phyloP scores from a whole-genome alignment of 2,113 vertebrate genomes.

The Varanus komodoensis region DNA sequence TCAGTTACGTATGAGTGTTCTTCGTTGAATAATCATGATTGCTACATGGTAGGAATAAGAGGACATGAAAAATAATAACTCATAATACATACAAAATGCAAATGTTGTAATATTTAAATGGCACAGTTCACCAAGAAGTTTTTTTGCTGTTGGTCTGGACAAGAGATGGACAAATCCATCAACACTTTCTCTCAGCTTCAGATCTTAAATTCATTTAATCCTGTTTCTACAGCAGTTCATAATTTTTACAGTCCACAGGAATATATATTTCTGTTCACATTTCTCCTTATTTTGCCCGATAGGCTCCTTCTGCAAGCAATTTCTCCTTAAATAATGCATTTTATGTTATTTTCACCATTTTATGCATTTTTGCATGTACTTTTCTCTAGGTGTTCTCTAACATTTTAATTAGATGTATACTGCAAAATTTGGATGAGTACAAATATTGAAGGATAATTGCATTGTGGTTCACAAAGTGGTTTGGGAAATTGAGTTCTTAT shows the following conservation, averaged over 20 bases:
- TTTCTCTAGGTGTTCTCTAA: too few relatives aligned
- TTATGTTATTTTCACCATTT: too few relatives aligned
- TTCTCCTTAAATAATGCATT: too few relatives aligned
- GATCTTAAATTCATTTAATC: not conserved
- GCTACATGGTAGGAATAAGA: not conserved
- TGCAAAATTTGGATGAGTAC: not conserved
- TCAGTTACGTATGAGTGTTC: not conserved
- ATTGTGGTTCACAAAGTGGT: too few relatives aligned
- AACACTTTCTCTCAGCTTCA: not conserved
- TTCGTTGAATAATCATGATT: slow-evolving; percentile 17
- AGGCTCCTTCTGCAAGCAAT: not conserved
- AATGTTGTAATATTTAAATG: not conserved
- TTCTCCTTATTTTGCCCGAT: not conserved
- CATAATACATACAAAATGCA: not conserved
- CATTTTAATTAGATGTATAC: too few relatives aligned
- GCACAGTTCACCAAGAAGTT: not conserved
- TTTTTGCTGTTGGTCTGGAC: not conserved
- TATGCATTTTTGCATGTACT: too few relatives aligned
- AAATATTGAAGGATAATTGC: not conserved
- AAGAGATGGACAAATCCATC: not conserved
- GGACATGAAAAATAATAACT: slow-evolving; percentile 5
- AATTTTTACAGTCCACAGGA: not conserved
- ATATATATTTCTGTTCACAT: not conserved
- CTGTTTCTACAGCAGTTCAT: not conserved
- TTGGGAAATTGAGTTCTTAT: not conserved